Conservation (phyloP, 2,888 invertebrate species). For the Eristalinus sepulchralis region DNA sequence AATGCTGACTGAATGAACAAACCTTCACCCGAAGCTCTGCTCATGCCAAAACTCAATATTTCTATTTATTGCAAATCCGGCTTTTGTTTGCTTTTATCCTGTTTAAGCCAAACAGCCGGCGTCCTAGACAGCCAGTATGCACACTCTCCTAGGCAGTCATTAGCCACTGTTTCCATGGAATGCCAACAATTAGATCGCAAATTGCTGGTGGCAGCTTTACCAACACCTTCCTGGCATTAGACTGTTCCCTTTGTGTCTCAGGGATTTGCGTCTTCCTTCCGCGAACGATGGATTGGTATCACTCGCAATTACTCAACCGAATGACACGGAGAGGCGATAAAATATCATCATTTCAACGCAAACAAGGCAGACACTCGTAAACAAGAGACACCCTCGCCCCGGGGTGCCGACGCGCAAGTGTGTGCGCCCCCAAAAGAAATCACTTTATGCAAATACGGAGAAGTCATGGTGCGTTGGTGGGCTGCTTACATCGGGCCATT, state of each 20-base stretch:
- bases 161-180: neutral
- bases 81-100: neutral
- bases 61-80: neutral
- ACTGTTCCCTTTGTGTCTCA: neutral
- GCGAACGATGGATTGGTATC: conserved; percentile 15
- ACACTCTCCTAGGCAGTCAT: neutral
- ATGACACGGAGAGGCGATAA: neutral
- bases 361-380: neutral
- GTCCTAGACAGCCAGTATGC: neutral
- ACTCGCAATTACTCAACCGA: conserved; percentile 17
- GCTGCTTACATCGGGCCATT: neutral
- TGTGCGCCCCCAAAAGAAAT: neutral
- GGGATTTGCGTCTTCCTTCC: conserved; percentile 1
- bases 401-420: neutral
- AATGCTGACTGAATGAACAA: too few relatives aligned
- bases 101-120: neutral
- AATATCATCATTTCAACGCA: neutral
- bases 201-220: conserved; percentile 2
- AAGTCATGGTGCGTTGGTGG: neutral
- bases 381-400: neutral
- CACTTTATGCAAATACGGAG: conserved; percentile 2
- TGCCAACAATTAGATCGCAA: conserved; percentile 13
- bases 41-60: conserved; percentile 20
- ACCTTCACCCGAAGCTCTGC: neutral
- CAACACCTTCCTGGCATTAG: neutral